Base-by-base conservation (phyloP, 2,797 vertebrate genomes). In the Enteromius anoplus region DNA sequence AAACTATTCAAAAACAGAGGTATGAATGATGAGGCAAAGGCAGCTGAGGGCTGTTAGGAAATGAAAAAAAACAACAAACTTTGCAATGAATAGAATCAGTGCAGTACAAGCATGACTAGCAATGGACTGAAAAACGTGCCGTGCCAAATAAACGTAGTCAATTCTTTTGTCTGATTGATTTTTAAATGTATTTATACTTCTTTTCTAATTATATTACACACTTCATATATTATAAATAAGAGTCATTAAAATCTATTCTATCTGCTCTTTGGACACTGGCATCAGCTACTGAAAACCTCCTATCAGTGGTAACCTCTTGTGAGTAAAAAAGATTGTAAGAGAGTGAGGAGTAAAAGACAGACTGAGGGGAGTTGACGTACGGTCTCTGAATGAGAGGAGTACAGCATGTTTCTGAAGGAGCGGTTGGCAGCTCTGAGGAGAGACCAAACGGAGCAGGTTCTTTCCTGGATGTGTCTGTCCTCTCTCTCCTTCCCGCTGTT, bases 361-460 rank as follows among this genome's bases (percentile, higher is more conserved):
- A 60, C 7, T 4, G 10, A 75, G 76, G 0, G 14, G 80, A 72
- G 37, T 51, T 80, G 88, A 96, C 96, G 37, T 96, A 99, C 98
- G 8, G 93, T 96, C 92, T 99, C 98, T 0, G 98, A 98, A 55
- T 97, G 97, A 65, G 97, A 95, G n/a, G 96, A 98, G 93, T 99
- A 99, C 76, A 99, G 95, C 91, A 99, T 97, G 92, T 99, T 99
- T 90, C 95, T 96, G 93, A 99, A 97, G 78, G 96, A 93, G 88
- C 96, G 96, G 93, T 97, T 99, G 91, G 96, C 96, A 2, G 96
- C 95, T 84, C 97, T 94, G 84, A 99, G 95, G 87, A 98, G 94
- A 1, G 97, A 99, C 98, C 98, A 99, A 45, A 99, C 96, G 0
- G 98, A 99, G 89, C 97, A 99, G 23, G 97, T 99, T 86, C 97